These are phyloP conservation scores for Carollia perspicillata DNA, from an alignment of 2,113 vertebrate species.

Conservation along the genomic window DNA sequence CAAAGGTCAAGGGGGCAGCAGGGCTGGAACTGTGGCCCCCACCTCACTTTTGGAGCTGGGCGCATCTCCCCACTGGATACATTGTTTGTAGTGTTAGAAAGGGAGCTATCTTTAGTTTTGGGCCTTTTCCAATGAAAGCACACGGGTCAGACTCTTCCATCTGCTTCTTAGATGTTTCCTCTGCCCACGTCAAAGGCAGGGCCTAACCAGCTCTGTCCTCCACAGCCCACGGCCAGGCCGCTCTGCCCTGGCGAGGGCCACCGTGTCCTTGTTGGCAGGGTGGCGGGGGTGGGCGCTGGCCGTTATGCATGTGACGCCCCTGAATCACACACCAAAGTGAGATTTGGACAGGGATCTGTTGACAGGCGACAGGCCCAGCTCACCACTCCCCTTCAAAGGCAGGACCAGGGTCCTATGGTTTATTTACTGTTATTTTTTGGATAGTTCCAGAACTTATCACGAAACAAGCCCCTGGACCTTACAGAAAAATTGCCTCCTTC, in stretches of 20 bases:
- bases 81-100: not conserved
- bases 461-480: not conserved
- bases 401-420: not conserved
- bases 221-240: no score
- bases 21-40: not conserved
- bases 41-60: not conserved
- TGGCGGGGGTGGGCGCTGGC: not conserved
- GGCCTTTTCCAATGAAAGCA: not conserved
- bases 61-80: not conserved
- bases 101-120: not conserved
- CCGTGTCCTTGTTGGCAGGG: no score
- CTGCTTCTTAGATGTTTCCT: not conserved
- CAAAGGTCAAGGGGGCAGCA: not conserved
- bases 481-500: not conserved
- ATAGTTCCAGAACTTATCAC: not conserved
- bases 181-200: not conserved
- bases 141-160: not conserved
- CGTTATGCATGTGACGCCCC: not conserved
- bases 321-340: not conserved
- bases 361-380: not conserved
- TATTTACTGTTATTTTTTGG: not conserved
- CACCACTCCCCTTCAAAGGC: not conserved
- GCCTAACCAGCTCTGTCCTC: not conserved
- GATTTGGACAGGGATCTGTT: not conserved
- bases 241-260: not conserved